Conservation (phyloP, 2,113 vertebrate species). For the Syngnathoides biaculeatus region DNA sequence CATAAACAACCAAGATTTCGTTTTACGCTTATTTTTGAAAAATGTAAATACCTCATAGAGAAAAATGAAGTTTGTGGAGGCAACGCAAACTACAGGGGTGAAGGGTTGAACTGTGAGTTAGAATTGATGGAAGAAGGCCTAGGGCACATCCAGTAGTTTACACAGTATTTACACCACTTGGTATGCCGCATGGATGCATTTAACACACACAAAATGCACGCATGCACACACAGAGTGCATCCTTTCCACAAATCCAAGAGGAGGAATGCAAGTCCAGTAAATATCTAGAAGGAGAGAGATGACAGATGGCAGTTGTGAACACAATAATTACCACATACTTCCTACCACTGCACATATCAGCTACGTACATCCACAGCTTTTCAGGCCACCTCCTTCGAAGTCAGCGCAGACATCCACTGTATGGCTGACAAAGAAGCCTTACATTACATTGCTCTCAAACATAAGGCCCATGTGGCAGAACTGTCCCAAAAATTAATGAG, state of each 20-base stretch:
- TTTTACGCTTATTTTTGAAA: conserved; percentile 61
- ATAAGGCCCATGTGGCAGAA: too few relatives aligned
- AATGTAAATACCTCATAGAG: conserved; percentile 68
- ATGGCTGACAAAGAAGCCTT: conserved; percentile 27
- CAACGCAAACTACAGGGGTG: conserved; percentile 38
- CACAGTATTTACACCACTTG: conserved; percentile 41
- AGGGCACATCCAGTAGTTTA: conserved; percentile 36
- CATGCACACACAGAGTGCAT: conserved; percentile 31
- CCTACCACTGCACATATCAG: conserved; percentile 65
- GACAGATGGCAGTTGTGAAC: conserved; percentile 70
- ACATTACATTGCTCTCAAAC: neutral
- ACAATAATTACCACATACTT: conserved; percentile 78
- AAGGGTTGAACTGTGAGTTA: conserved; percentile 40
- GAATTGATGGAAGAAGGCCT: conserved; percentile 51
- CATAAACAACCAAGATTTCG: conserved; percentile 60
- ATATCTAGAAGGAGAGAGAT: conserved; percentile 67
- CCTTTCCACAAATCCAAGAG: conserved; percentile 55
- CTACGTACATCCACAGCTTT: conserved; percentile 50
- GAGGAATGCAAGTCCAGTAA: conserved; percentile 67
- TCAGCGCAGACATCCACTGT: conserved; percentile 39
- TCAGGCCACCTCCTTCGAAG: conserved; percentile 48
- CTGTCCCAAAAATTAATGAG: too few relatives aligned
- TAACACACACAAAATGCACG: conserved; percentile 3
- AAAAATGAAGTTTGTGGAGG: conserved; percentile 49
- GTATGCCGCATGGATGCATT: conserved; percentile 29